Percentiles rank a stretch among this genome's conserved stretches.
phyloP scores from a whole-genome alignment of 2,113 vertebrate genomes.

The Onychostoma macrolepis region DNA sequence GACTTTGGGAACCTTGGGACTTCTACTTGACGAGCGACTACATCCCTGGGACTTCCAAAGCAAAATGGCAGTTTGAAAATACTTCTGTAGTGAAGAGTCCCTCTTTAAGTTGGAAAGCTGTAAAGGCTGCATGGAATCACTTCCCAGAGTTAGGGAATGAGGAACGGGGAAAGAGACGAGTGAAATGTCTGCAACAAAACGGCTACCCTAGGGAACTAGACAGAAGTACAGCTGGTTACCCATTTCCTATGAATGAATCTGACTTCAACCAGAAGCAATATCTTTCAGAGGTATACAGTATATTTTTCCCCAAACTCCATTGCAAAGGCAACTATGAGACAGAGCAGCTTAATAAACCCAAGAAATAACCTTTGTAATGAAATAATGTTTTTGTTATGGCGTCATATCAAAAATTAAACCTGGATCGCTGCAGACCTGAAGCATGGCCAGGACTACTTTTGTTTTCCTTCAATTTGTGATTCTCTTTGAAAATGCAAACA shows the following conservation, averaged over 20 bases:
- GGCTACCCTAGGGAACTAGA: slow-evolving; percentile 66
- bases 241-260: slow-evolving; percentile 54
- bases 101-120: slow-evolving; percentile 55
- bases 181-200: slow-evolving; percentile 62
- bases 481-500: slow-evolving; percentile 42
- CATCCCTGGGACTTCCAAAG: slow-evolving; percentile 66
- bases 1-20: slow-evolving; percentile 59
- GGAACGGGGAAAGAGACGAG: slow-evolving; percentile 62
- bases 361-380: slow-evolving; percentile 43
- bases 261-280: slow-evolving; percentile 56
- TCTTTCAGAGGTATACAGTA: slow-evolving; percentile 64
- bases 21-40: slow-evolving; percentile 64
- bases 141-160: slow-evolving; percentile 64
- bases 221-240: slow-evolving; percentile 23
- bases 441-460: slow-evolving; percentile 23
- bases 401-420: slow-evolving; percentile 23
- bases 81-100: slow-evolving; percentile 64
- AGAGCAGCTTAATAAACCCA: slow-evolving; percentile 64
- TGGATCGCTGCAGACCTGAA: slow-evolving; percentile 45
- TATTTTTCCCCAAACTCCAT: slow-evolving; percentile 59
- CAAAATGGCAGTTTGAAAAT: slow-evolving; percentile 74
- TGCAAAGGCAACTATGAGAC: slow-evolving; percentile 77
- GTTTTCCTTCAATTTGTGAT: slow-evolving; percentile 34
- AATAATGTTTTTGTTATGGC: slow-evolving; percentile 18
- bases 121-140: slow-evolving; percentile 71